Base-by-base conservation (phyloP, 2,797 vertebrate species). In the Coendou prehensilis region DNA sequence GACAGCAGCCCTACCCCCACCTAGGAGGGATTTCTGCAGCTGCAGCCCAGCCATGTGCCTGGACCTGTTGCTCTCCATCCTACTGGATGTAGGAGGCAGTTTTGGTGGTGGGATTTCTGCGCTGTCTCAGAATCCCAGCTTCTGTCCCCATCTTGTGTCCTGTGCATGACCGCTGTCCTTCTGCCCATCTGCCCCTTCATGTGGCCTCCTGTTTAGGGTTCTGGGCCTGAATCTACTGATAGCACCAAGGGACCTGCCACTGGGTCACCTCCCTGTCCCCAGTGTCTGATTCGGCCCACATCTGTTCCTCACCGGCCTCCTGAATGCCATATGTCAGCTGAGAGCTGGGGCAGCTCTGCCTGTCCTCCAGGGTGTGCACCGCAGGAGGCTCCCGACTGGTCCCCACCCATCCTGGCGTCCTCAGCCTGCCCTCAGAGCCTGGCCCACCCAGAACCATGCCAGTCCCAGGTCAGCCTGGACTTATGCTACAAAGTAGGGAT, bases 11-110 rank as follows among this genome's bases (percentile, higher is more conserved):
- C 50, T 56, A 2, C 91, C 93, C 92, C 50, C 59, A 91, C 6
- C 18, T 15, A 45, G 83, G 63, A 85, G 64, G 15, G 41, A 9
- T 71, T 97, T 96, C 83, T 94, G 37, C 61, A 92, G 82, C 76
- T 64, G 0, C 22, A 64, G 71, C 56, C 71, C n/a, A 45, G 56
- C 73, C 95, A 2, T 9, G 76, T n/a, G 50, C 54, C 22, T 0
- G 33, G 69, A 18, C 47, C 5, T 30, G 2, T 26, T 28, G 33
- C 30, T 54, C 9, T 41, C 6, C 0, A 1, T 9, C 54, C 22
- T 57, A 5, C 73, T 33, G 28, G 82, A 47, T 13, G 6, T 6
- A 50, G 59, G 59, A 6, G 9, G 4, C 7, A 2, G 28, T 59
- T 71, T 56, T 41, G 41, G 54, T 57, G 47, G 47, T 20, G 26